Percentiles rank a stretch among this genome's conserved stretches.
phyloP scores from a whole-genome alignment of 2,888 invertebrate species.

The Trichopoda pennipes region DNA sequence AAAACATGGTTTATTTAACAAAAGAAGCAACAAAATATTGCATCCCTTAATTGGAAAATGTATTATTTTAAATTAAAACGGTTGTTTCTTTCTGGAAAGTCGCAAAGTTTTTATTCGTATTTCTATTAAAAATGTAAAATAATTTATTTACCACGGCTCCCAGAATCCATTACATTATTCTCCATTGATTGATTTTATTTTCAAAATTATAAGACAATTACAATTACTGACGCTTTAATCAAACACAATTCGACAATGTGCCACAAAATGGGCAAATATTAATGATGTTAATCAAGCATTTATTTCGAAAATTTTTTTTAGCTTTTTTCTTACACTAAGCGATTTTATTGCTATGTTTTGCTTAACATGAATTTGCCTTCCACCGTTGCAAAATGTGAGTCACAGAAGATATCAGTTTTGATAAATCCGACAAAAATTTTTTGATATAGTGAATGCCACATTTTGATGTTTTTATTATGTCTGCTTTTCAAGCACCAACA shows the following conservation, averaged over 20 bases:
- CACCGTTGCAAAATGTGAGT: too few species aligned
- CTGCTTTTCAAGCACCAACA: too few species aligned
- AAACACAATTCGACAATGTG: background rate
- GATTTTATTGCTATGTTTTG: too few species aligned
- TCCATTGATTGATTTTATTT: slow-evolving; percentile 40
- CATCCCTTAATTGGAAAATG: background rate
- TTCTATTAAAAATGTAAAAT: background rate
- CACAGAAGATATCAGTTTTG: too few species aligned
- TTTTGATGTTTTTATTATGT: too few species aligned
- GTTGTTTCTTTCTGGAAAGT: background rate
- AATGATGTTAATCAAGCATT: too few species aligned
- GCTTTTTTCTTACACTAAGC: too few species aligned
- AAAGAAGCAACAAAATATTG: background rate
- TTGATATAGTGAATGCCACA: too few species aligned
- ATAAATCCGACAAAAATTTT: too few species aligned
- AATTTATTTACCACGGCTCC: slow-evolving; percentile 52
- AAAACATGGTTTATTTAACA: background rate
- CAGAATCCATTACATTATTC: slow-evolving; percentile 42
- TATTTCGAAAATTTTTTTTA: too few species aligned
- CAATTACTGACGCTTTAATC: background rate
- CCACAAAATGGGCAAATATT: background rate
- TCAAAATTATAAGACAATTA: background rate
- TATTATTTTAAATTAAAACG: background rate
- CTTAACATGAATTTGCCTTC: too few species aligned
- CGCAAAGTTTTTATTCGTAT: too few species aligned